A percentile compares a stretch with the other conserved stretches of the same genome.
Evolutionary conservation across 37 sponge, comb jelly and placozoan genomes (phyloP).

Genomic region (Diacarnus erythraeanus): DNA sequence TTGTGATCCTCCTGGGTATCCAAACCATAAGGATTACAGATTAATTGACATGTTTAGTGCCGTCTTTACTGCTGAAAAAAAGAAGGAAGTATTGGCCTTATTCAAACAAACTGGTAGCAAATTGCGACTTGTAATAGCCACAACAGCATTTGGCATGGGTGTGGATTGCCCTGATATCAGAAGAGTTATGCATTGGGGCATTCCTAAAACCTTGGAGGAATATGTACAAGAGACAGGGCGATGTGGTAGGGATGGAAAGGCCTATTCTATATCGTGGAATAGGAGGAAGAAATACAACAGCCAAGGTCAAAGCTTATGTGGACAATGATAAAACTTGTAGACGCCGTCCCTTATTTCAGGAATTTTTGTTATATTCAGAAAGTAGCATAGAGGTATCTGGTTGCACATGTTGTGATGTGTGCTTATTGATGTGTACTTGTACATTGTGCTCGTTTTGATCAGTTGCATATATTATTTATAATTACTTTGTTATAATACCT

Average conservation of each 20-base stretch:
- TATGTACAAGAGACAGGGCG: conserved; percentile 58
- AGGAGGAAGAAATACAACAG: conserved; percentile 9
- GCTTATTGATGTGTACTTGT: background rate
- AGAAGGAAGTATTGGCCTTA: conserved; percentile 17
- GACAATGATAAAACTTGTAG: too few relatives aligned
- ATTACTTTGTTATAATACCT: background rate
- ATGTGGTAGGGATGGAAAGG: conserved; percentile 47
- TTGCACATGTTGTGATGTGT: background rate
- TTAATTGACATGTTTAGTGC: conserved; percentile 47
- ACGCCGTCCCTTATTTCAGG: too few relatives aligned
- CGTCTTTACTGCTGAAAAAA: conserved; percentile 9
- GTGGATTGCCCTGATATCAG: conserved; percentile 47
- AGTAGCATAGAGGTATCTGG: background rate
- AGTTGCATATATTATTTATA: background rate
- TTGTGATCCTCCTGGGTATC: conserved; percentile 49
- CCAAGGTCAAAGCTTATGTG: conserved; percentile 1
- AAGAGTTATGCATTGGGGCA: conserved; percentile 45
- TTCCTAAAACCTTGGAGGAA: conserved; percentile 31
- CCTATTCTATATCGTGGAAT: conserved; percentile 21
- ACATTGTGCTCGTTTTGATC: too few relatives aligned
- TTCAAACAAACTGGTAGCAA: conserved; percentile 5
- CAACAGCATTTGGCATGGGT: conserved; percentile 60
- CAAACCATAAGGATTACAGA: too few relatives aligned
- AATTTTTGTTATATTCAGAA: background rate
- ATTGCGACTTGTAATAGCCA: conserved; percentile 40